Evolutionary conservation across 2,888 invertebrate species (phyloP).

Genomic region (Pycnomerus fuliginosus): DNA sequence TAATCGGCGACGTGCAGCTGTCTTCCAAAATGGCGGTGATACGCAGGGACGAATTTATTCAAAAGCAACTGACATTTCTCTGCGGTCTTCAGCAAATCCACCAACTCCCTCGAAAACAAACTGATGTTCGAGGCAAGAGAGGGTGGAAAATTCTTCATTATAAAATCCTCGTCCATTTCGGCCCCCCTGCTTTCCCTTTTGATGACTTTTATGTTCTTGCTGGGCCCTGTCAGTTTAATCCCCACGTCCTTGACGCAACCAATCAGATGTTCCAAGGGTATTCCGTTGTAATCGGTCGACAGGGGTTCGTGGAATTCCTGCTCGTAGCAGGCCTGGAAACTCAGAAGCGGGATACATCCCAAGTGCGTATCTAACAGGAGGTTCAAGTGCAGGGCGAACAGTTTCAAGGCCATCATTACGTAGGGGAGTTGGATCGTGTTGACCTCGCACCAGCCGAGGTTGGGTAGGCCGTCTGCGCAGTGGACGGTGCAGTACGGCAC

Average conservation of each 20-base stretch:
- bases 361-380: constrained; percentile 71
- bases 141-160: constrained; percentile 61
- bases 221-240: constrained; percentile 50
- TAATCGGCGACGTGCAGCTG: constrained; percentile 96
- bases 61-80: constrained; percentile 81
- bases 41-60: constrained; percentile 88
- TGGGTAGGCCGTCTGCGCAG: constrained; percentile 58
- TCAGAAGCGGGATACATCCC: constrained; percentile 75
- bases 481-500: constrained; percentile 68
- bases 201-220: constrained; percentile 47
- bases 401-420: constrained; percentile 65
- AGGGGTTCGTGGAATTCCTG: constrained; percentile 66
- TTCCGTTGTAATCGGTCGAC: constrained; percentile 68
- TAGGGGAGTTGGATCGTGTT: constrained; percentile 65
- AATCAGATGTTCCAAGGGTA: constrained; percentile 86
- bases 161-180: constrained; percentile 34
- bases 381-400: constrained; percentile 66
- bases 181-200: constrained; percentile 34
- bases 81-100: constrained; percentile 79
- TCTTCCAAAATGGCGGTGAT: constrained; percentile 94
- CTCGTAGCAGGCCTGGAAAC: constrained; percentile 80
- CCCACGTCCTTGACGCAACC: constrained; percentile 76
- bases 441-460: constrained; percentile 69
- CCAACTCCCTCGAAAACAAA: constrained; percentile 83
- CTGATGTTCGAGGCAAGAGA: constrained; percentile 70